Evolutionary conservation across 2,888 invertebrate genomes (phyloP), one percentile per base, ranked within the genome.

Genomic region (Heteromurus nitidus): DNA sequence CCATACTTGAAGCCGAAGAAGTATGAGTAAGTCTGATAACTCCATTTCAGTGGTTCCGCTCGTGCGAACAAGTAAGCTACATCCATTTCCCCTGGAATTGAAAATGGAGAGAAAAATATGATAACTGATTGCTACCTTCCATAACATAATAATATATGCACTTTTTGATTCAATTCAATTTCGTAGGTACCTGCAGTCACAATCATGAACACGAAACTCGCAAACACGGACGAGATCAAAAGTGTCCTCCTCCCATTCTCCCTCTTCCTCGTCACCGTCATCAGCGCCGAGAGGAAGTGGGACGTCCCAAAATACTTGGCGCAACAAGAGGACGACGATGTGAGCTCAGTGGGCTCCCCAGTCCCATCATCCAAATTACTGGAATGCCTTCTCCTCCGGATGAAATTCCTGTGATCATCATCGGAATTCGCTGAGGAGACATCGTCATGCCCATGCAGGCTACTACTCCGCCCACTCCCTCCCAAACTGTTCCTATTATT

Each of bases 11-110:
- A 72, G 3, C 88, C 89, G 80, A 87, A 88, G 80, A 88, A 89
- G 79, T 88, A 88, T 0, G 89, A 89, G 83, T 88, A 89, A 5
- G 87, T 87, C 18, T 88, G 88, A 84, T 88, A 88, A 3, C 88
- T 86, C 89, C 89, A 89, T 9, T 82, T 83, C 44, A 89, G 85
- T 0, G 90, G 89, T 18, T 88, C 88, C 55, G 88, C 89, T 70
- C 88, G 88, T 5, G 89, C 88, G 84, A 88, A 90, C 58, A 90
- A 86, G 79, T 89, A 88, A 0, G 89, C 87, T 1, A 90, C 88
- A 74, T 90, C 89, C 82, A 88, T 86, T 83, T 90, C 89, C 69
- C 89, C 90, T 90, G 88, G 18, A 31, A 22, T n/a, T n/a, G n/a
- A n/a, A n/a, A n/a, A n/a, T n/a, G n/a, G n/a, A n/a, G n/a, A n/a